phyloP scores from a whole-genome alignment of 2,113 vertebrate species.

The Halcyon malimbica region DNA sequence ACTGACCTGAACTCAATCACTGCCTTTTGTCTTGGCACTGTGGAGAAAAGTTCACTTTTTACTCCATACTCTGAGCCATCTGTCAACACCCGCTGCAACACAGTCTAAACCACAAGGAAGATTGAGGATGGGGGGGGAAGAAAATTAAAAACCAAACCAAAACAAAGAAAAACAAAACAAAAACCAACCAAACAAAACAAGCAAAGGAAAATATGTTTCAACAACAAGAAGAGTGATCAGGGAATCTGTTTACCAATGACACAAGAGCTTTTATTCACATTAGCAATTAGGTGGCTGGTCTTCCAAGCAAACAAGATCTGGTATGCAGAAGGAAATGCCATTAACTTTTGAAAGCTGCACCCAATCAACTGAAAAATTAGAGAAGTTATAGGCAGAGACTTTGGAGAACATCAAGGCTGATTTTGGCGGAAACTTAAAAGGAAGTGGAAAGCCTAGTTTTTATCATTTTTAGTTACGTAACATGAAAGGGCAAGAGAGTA shows the following conservation, averaged over 20 bases:
- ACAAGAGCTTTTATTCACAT: background rate
- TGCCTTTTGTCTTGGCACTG: conserved; percentile 73
- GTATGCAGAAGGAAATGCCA: background rate
- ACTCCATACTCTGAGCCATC: conserved; percentile 82
- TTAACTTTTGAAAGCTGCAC: background rate
- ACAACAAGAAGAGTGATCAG: background rate
- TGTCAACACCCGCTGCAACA: conserved; percentile 83
- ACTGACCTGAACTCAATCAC: conserved; percentile 92
- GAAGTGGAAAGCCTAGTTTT: background rate
- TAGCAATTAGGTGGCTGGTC: background rate
- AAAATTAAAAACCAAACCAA: background rate
- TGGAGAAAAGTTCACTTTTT: conserved; percentile 87
- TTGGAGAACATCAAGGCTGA: background rate
- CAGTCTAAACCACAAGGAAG: conserved; percentile 75
- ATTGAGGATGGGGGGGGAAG: background rate
- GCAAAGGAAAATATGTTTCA: background rate
- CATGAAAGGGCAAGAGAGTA: background rate
- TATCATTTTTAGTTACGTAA: background rate
- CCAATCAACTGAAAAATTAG: background rate
- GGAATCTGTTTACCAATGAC: background rate
- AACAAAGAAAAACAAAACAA: background rate
- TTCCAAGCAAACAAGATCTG: background rate
- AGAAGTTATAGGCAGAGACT: background rate
- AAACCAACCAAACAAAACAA: background rate
- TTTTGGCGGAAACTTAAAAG: background rate